These are phyloP conservation scores for Typhlichthys subterraneus DNA, from an alignment of 2,797 vertebrate genomes.

Conservation along the genomic window DNA sequence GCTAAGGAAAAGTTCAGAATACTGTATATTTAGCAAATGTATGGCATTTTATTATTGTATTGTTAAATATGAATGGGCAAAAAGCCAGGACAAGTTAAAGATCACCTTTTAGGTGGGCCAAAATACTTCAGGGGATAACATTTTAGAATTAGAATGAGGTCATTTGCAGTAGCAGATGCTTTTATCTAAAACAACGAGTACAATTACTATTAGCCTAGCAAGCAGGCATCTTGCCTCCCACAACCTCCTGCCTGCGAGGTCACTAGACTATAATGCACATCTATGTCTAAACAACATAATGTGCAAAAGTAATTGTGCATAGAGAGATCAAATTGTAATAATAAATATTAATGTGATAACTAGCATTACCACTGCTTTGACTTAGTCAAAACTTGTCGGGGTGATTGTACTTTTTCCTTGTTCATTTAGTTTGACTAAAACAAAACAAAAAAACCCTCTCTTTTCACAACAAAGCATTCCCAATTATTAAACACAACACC, in stretches of 20 bases:
- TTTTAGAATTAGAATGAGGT: neutral
- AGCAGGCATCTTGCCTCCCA: too few relatives aligned
- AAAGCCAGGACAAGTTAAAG: conserved; percentile 30
- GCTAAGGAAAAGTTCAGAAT: conserved; percentile 56
- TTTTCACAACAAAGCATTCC: conserved; percentile 64
- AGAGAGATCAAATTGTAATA: conserved; percentile 74
- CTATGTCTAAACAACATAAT: conserved; percentile 53
- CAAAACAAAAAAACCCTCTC: conserved; percentile 35
- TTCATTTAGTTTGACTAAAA: conserved; percentile 70
- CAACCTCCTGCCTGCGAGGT: too few relatives aligned
- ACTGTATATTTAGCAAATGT: conserved; percentile 61
- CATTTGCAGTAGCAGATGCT: neutral
- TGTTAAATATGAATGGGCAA: conserved; percentile 53
- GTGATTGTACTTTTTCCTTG: conserved; percentile 73
- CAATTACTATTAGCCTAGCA: too few relatives aligned
- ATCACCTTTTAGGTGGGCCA: conserved; percentile 55
- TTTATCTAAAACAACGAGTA: too few relatives aligned
- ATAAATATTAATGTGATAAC: conserved; percentile 74
- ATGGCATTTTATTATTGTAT: conserved; percentile 49
- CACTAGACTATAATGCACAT: conserved; percentile 21
- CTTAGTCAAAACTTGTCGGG: conserved; percentile 68
- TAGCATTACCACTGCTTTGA: conserved; percentile 57
- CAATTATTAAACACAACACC: conserved; percentile 52
- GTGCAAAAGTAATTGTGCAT: conserved; percentile 79
- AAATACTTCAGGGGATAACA: conserved; percentile 57